phyloP scores from a whole-genome alignment of 2,888 invertebrate genomes.

The Pandemis heparana region DNA sequence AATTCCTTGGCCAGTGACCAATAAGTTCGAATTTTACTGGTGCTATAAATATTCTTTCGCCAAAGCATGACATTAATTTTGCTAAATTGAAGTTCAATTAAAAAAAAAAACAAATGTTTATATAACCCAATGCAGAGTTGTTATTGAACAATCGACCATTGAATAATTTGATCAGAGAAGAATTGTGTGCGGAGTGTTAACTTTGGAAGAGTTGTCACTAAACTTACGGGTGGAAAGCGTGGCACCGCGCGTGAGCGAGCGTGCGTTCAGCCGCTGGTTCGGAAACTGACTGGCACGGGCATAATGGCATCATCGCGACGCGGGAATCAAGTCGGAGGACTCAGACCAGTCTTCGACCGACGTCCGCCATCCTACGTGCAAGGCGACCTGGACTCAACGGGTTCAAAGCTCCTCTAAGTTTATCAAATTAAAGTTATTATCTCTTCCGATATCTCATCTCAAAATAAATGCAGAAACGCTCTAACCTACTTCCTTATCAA shows the following conservation, averaged over 20 bases:
- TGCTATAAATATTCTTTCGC: not conserved
- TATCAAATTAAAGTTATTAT: not conserved
- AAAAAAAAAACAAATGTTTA: not conserved
- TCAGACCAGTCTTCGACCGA: not conserved
- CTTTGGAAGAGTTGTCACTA: constrained; percentile 65
- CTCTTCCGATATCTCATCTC: not conserved
- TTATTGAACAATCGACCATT: constrained; percentile 25
- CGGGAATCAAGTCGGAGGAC: constrained; percentile 37
- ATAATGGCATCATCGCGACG: constrained; percentile 11
- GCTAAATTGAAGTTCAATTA: constrained; percentile 1
- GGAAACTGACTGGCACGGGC: constrained; percentile 60
- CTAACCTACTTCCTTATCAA: not conserved
- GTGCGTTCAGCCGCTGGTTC: constrained; percentile 67
- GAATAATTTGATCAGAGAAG: constrained; percentile 29
- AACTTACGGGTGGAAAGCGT: constrained; percentile 68
- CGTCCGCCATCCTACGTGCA: not conserved
- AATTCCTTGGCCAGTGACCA: not conserved
- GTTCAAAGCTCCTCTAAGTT: not conserved
- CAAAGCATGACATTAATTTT: not conserved
- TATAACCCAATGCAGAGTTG: not conserved
- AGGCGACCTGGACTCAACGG: not conserved
- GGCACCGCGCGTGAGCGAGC: constrained; percentile 57
- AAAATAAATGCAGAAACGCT: not conserved
- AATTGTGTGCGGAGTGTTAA: constrained; percentile 57
- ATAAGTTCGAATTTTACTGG: not conserved